These are phyloP conservation scores for Leptinotarsa tumamoca DNA, from an alignment of 2,888 invertebrate species.

Conservation along the genomic window DNA sequence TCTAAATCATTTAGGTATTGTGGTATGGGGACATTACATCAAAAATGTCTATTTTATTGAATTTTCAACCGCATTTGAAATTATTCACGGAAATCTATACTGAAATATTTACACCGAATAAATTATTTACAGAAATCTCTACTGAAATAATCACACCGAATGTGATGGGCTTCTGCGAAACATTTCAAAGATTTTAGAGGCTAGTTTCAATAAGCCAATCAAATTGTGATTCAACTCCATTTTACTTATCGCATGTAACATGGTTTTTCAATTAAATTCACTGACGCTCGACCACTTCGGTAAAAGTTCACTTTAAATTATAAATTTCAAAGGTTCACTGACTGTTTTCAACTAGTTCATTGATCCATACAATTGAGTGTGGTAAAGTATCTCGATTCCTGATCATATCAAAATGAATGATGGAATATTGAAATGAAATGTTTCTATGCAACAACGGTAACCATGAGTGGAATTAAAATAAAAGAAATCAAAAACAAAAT, in stretches of 20 bases:
- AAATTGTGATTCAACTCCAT: constrained; percentile 34
- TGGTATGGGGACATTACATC: too few species aligned
- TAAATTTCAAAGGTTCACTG: constrained; percentile 36
- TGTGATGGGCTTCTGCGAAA: background rate
- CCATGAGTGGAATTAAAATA: too few species aligned
- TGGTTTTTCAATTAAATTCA: constrained; percentile 50
- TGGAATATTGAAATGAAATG: too few species aligned
- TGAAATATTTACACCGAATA: background rate
- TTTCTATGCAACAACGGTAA: too few species aligned
- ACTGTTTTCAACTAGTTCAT: constrained; percentile 39
- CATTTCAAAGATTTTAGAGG: background rate
- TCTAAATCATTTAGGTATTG: too few species aligned
- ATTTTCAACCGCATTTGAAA: too few species aligned
- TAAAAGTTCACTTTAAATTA: constrained; percentile 46
- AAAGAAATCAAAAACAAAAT: too few species aligned
- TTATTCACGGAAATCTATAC: too few species aligned
- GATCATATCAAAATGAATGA: too few species aligned
- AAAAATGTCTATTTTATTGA: too few species aligned
- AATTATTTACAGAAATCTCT: too few species aligned
- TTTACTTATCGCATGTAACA: constrained; percentile 41
- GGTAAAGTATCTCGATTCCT: constrained; percentile 50
- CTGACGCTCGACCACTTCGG: constrained; percentile 42
- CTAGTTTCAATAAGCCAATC: constrained; percentile 25
- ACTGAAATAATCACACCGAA: background rate
- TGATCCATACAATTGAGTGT: constrained; percentile 36